Percentiles rank a stretch among this genome's conserved stretches.
phyloP scores from a whole-genome alignment of 2,797 vertebrate genomes.

The Ispidina lecontei region DNA sequence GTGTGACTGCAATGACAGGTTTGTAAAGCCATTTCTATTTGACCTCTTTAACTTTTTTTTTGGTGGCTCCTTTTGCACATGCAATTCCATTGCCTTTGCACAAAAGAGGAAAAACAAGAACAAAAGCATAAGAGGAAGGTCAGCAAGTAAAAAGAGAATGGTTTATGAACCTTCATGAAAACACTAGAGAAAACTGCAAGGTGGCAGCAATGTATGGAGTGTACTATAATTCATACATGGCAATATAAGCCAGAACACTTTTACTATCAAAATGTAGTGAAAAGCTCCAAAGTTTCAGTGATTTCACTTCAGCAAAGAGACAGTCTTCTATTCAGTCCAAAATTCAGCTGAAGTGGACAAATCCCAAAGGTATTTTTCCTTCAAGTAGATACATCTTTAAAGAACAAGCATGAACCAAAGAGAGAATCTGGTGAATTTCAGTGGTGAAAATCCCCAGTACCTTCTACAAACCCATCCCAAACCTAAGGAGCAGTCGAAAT shows the following conservation, averaged over 20 bases:
- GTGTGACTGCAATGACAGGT: background rate
- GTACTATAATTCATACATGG: background rate
- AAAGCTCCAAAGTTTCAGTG: background rate
- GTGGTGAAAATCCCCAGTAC: background rate
- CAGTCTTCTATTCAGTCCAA: background rate
- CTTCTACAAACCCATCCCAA: background rate
- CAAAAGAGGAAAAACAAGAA: background rate
- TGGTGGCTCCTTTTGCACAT: background rate
- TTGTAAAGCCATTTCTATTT: background rate
- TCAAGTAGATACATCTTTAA: background rate
- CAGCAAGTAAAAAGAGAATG: background rate
- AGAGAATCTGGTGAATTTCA: background rate
- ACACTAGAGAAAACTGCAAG: background rate
- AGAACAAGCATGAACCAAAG: background rate
- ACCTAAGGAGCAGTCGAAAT: background rate
- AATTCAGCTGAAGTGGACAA: background rate
- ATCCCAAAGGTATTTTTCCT: background rate
- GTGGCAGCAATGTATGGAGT: background rate
- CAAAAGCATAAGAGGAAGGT: background rate
- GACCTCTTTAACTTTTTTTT: background rate
- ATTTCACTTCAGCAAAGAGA: background rate
- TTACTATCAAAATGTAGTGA: background rate
- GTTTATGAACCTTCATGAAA: background rate
- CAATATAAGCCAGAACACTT: background rate
- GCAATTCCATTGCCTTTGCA: background rate